A percentile compares a stretch with the other conserved stretches of the same genome.
phyloP scores from a whole-genome alignment of 1,140 invertebrate species.

The Apis mellifera region Amel_HAv3.1 CM009931.2:23415001-23415500 shows the following conservation, averaged over 20 bases:
- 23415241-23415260: slow-evolving; percentile 21
- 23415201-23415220: slow-evolving; percentile 51
- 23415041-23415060: background rate
- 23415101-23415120: slow-evolving; percentile 33
- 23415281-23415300: slow-evolving; percentile 8
- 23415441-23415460: too few relatives aligned
- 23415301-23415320: slow-evolving; percentile 68
- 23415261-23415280: slow-evolving; percentile 29
- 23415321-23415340: slow-evolving; percentile 17
- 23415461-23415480: too few relatives aligned
- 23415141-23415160: slow-evolving; percentile 44
- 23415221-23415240: slow-evolving; percentile 56
- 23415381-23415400: background rate
- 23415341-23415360: background rate
- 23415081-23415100: slow-evolving; percentile 47
- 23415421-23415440: background rate
- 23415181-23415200: slow-evolving; percentile 50
- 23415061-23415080: background rate
- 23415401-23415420: slow-evolving; percentile 13
- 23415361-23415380: background rate
- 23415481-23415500: too few relatives aligned
- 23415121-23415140: slow-evolving; percentile 12
- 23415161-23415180: slow-evolving; percentile 56
- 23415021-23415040: slow-evolving; percentile 7
- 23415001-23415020: background rate